Evolutionary conservation across 37 sponge, comb jelly and placozoan species (phyloP).

Genomic region (Cladorhizidae sp.): DNA sequence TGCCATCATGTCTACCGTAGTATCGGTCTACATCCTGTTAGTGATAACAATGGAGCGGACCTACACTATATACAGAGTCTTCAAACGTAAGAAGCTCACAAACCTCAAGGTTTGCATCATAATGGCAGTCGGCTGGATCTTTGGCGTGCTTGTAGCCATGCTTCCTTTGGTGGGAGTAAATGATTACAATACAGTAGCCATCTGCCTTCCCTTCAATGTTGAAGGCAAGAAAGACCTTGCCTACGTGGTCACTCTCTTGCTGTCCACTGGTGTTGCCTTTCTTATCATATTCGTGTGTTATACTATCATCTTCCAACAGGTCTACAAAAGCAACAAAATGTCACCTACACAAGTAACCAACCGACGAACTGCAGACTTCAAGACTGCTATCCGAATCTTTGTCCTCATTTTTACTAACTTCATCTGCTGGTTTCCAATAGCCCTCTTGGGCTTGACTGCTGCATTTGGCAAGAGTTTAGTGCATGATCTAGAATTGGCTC

Average conservation of each 20-base stretch:
- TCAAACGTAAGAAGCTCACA: slow-evolving; percentile 1
- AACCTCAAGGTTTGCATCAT: slow-evolving; percentile 5
- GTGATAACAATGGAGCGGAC: slow-evolving; percentile 74
- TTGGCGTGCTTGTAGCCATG: slow-evolving; percentile 43
- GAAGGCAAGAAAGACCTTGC: not conserved
- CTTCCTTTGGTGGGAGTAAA: slow-evolving; percentile 54
- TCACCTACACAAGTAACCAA: not conserved
- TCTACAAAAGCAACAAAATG: not conserved
- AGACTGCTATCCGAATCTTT: slow-evolving; percentile 66
- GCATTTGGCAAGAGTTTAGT: slow-evolving; percentile 40
- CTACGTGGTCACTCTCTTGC: slow-evolving; percentile 52
- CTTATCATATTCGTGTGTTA: slow-evolving; percentile 55
- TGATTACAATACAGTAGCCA: slow-evolving; percentile 37
- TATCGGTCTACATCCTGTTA: slow-evolving; percentile 59
- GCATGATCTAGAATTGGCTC: slow-evolving; percentile 36
- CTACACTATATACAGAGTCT: slow-evolving; percentile 37
- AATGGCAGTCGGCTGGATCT: slow-evolving; percentile 57
- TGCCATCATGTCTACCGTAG: slow-evolving; percentile 52
- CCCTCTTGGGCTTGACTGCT: slow-evolving; percentile 64
- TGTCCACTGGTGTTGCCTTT: slow-evolving; percentile 44
- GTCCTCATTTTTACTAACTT: slow-evolving; percentile 74
- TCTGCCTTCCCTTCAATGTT: slow-evolving; percentile 70
- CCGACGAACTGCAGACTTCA: slow-evolving; percentile 17
- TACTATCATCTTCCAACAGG: slow-evolving; percentile 31
- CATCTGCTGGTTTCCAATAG: slow-evolving; percentile 88